phyloP scores from a whole-genome alignment of 2,113 vertebrate genomes.

The Pongo abelii region DNA sequence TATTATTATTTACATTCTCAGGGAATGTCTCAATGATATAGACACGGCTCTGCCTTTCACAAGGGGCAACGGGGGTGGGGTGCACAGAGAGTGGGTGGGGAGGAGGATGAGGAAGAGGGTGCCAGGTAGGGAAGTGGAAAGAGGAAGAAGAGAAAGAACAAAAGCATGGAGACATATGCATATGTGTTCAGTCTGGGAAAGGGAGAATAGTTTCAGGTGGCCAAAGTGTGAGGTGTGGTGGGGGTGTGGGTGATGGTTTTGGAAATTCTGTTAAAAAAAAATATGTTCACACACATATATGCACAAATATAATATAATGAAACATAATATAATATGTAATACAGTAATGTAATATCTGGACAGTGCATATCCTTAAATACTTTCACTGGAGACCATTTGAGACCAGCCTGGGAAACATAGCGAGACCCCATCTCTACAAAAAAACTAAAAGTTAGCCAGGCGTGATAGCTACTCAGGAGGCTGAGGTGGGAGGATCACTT shows the following conservation, averaged over 20 bases:
- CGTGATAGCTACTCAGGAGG: too few species aligned
- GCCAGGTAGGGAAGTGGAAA: not conserved
- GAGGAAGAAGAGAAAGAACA: not conserved
- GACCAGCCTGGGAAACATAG: too few species aligned
- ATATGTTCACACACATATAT: not conserved
- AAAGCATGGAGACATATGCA: accelerated
- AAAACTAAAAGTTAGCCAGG: too few species aligned
- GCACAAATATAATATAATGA: not conserved
- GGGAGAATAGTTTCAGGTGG: not conserved
- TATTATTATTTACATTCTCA: not conserved
- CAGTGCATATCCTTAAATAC: not conserved
- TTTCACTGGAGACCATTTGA: not conserved
- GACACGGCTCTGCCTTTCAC: not conserved
- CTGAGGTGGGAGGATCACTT: too few species aligned
- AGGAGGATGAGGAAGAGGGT: not conserved
- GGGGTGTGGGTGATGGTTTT: not conserved
- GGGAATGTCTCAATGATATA: not conserved
- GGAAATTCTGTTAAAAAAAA: not conserved
- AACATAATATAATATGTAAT: not conserved
- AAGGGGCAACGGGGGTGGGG: not conserved
- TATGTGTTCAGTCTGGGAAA: not conserved
- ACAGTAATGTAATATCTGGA: not conserved
- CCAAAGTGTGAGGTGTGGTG: not conserved
- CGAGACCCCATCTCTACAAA: too few species aligned
- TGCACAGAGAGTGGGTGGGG: not conserved